Evolutionary conservation across 2,113 vertebrate genomes (phyloP).

Genomic region (Cyrtonyx montezumae): DNA sequence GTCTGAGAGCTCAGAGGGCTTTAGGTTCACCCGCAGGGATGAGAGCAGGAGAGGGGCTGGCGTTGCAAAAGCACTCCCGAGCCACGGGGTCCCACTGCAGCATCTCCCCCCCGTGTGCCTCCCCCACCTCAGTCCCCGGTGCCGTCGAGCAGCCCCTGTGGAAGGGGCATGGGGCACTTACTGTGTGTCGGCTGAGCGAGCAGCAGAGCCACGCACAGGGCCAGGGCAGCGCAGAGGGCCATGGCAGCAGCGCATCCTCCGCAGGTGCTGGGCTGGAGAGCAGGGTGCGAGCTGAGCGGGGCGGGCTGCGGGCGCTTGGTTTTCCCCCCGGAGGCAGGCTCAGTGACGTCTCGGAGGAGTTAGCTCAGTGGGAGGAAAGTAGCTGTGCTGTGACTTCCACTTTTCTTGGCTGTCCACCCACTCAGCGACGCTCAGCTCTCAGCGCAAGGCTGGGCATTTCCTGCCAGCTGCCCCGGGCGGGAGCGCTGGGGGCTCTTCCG

Average conservation of each 20-base stretch:
- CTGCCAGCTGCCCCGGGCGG: not conserved
- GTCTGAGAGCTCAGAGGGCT: not conserved
- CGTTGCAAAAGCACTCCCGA: not conserved
- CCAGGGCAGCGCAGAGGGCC: not conserved
- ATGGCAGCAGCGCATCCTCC: slow-evolving; percentile 42
- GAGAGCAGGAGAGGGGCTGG: not conserved
- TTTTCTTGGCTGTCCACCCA: slow-evolving; percentile 27
- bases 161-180: not conserved
- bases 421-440: not conserved
- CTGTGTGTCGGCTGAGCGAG: rapidly evolving
- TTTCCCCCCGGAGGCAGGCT: slow-evolving; percentile 54
- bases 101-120: rapidly evolving
- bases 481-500: not conserved
- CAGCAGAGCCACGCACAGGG: not conserved
- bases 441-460: slow-evolving; percentile 11
- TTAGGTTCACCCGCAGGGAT: rapidly evolving
- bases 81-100: rapidly evolving
- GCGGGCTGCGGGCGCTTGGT: not conserved
- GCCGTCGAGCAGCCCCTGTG: rapidly evolving
- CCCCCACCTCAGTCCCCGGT: not conserved
- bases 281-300: not conserved
- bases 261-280: rapidly evolving
- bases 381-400: slow-evolving; percentile 5
- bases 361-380: not conserved
- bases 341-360: slow-evolving; percentile 60